phyloP scores from a whole-genome alignment of 2,797 vertebrate species.

The Alfaro cultratus region DNA sequence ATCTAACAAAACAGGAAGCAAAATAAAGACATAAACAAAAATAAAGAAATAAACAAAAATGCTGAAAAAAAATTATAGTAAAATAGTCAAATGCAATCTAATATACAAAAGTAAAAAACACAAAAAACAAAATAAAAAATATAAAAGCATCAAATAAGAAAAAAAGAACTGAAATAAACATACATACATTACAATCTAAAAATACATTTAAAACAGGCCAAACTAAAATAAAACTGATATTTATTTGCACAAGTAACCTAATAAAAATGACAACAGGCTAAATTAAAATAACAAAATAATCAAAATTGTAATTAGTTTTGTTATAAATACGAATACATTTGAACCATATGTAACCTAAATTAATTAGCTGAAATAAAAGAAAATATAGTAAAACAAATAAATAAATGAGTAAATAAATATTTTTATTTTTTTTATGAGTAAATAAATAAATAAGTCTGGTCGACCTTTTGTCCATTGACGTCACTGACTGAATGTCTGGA shows the following conservation, averaged over 20 bases:
- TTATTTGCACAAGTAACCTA: not conserved
- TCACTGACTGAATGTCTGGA: slow-evolving; percentile 86
- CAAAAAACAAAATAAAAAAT: not conserved
- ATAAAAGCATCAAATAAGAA: not conserved
- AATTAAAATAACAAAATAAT: not conserved
- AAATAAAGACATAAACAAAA: not conserved
- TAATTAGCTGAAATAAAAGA: not conserved
- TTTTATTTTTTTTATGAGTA: no score
- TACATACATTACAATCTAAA: not conserved
- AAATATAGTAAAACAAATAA: not conserved
- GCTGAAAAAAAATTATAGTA: not conserved
- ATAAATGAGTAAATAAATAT: not conserved
- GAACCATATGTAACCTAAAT: not conserved
- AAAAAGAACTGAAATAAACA: not conserved
- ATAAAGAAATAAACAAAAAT: not conserved
- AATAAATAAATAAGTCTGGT: not conserved
- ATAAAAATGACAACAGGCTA: not conserved
- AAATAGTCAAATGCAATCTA: not conserved
- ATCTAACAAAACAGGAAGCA: not conserved
- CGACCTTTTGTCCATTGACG: slow-evolving; percentile 81
- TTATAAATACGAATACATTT: not conserved
- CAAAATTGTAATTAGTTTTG: not conserved
- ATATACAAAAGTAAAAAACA: not conserved
- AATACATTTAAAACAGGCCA: not conserved
- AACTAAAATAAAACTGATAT: not conserved